phyloP scores from a whole-genome alignment of 2,888 invertebrate species.

The Mactromeris polynyma region DNA sequence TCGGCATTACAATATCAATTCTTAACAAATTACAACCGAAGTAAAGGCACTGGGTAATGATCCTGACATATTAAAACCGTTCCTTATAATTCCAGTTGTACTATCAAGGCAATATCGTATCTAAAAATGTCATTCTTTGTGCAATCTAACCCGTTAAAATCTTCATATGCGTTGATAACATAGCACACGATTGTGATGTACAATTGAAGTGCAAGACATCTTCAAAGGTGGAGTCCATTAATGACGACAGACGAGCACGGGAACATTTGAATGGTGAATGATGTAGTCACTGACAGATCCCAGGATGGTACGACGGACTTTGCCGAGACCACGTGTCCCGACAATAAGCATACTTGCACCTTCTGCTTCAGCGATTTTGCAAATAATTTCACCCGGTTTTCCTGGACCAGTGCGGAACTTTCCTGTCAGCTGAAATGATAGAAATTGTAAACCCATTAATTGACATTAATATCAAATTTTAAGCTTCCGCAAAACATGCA shows the following conservation, averaged over 20 bases:
- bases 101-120: too few relatives aligned
- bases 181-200: too few relatives aligned
- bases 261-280: slow-evolving; percentile 82
- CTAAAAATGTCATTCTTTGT: too few relatives aligned
- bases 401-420: slow-evolving; percentile 82
- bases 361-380: slow-evolving; percentile 79
- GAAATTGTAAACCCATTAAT: neutral
- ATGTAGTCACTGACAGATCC: slow-evolving; percentile 85
- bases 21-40: too few relatives aligned
- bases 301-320: slow-evolving; percentile 81
- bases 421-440: slow-evolving; percentile 77
- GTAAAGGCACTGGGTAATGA: too few relatives aligned
- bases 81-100: too few relatives aligned
- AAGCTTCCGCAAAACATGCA: too few relatives aligned
- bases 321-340: slow-evolving; percentile 83
- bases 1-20: too few relatives aligned
- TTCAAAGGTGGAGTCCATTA: neutral
- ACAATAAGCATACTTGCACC: slow-evolving; percentile 81
- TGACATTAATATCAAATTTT: too few relatives aligned
- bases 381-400: slow-evolving; percentile 83
- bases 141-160: too few relatives aligned
- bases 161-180: too few relatives aligned
- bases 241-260: slow-evolving; percentile 79
- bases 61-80: too few relatives aligned
- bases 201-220: neutral